Conservation (phyloP, 1,140 invertebrate species). For the Zaprionus capensis region DNA sequence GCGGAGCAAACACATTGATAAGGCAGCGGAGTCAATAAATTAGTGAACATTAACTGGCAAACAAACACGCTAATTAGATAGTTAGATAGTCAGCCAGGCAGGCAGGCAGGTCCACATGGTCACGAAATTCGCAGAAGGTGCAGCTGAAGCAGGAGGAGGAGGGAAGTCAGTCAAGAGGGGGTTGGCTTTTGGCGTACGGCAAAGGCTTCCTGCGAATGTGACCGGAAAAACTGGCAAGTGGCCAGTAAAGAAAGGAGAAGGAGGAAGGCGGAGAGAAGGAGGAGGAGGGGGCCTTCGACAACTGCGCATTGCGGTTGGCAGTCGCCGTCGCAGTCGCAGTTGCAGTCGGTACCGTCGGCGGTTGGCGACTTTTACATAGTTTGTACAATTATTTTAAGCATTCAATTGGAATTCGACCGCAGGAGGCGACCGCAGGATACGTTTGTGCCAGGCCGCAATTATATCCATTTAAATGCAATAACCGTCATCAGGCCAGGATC, state of each 20-base stretch:
- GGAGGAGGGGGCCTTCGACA: constrained; percentile 30
- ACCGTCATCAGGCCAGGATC: constrained; percentile 68
- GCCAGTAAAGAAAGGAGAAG: not conserved
- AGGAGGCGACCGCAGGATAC: constrained; percentile 63
- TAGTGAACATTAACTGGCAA: constrained; percentile 62
- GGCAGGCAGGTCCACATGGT: constrained; percentile 6
- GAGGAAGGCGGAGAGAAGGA: not conserved
- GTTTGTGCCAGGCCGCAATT: constrained; percentile 55
- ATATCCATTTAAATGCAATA: constrained; percentile 82
- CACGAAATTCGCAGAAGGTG: constrained; percentile 15
- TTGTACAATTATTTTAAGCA: constrained; percentile 80
- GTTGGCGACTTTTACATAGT: constrained; percentile 70
- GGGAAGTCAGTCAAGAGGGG: not conserved
- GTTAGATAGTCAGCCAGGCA: constrained; percentile 41
- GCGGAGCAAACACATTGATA: constrained; percentile 64
- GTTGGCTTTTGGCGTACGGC: constrained; percentile 1
- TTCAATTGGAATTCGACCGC: constrained; percentile 78
- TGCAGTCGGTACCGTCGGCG: constrained; percentile 19
- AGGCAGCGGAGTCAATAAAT: constrained; percentile 41
- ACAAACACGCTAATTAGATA: constrained; percentile 68
- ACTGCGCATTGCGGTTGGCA: constrained; percentile 76
- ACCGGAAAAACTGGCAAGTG: constrained; percentile 70
- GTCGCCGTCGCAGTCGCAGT: too few relatives aligned
- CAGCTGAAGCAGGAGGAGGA: not conserved
- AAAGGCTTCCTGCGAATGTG: constrained; percentile 39